phyloP scores from a whole-genome alignment of 2,113 vertebrate genomes.

The Amia ocellicauda region DNA sequence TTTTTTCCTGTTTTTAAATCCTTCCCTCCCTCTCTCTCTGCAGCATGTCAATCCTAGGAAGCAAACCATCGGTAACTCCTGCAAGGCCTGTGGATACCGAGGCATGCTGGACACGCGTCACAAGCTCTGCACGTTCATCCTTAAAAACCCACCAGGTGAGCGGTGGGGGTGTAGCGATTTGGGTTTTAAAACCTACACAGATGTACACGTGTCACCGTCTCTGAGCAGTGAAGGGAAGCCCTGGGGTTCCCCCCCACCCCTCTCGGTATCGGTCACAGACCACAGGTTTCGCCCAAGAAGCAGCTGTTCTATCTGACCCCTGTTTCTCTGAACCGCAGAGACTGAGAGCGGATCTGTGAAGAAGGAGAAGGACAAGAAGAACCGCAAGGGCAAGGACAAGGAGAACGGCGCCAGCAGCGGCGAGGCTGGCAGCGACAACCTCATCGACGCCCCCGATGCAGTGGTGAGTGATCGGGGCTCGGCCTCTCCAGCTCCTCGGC shows the following conservation, averaged over 20 bases:
- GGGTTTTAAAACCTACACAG: background rate
- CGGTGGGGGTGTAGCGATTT: no score
- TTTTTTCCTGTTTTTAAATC: slow-evolving; percentile 4
- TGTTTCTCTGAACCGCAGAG: slow-evolving; percentile 58
- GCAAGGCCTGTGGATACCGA: slow-evolving; percentile 97
- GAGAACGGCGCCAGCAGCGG: slow-evolving; percentile 92
- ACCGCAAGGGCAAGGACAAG: slow-evolving; percentile 91
- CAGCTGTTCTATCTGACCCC: no score
- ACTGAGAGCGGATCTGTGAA: slow-evolving; percentile 84
- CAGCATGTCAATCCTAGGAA: slow-evolving; percentile 98
- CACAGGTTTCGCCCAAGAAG: no score
- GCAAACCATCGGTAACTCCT: slow-evolving; percentile 97
- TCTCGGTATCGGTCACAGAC: no score
- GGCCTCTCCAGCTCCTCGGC: no score
- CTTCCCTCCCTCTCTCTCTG: slow-evolving; percentile 8
- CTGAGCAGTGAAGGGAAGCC: no score
- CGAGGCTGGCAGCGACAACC: slow-evolving; percentile 74
- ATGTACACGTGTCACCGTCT: no score
- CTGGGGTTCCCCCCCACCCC: no score
- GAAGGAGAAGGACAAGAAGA: slow-evolving; percentile 97
- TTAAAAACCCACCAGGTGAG: slow-evolving; percentile 99
- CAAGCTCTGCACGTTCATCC: slow-evolving; percentile 99
- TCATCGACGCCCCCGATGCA: slow-evolving; percentile 81
- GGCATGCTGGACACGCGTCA: slow-evolving; percentile 98
- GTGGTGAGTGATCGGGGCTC: no score